Evolutionary conservation across 1,140 invertebrate species (phyloP).

Genomic region (Babylonia areolata): DNA sequence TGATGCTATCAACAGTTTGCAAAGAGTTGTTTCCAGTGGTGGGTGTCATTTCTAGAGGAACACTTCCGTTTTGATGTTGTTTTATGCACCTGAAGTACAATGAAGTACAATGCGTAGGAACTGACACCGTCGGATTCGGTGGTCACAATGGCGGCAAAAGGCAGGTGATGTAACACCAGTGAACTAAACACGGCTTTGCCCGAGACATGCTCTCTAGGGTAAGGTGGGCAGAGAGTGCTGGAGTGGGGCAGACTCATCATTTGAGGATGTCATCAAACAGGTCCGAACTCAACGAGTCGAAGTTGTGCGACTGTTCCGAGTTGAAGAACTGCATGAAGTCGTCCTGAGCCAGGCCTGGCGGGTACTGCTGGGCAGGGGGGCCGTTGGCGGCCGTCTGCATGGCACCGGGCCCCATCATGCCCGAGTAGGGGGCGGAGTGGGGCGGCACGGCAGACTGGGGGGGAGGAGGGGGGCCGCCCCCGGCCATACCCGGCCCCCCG

Average conservation of each 20-base stretch:
- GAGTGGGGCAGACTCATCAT: neutral
- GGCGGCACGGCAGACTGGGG: conserved; percentile 43
- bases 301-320: conserved; percentile 56
- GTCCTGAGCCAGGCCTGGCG: conserved; percentile 54
- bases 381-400: conserved; percentile 37
- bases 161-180: too few species aligned
- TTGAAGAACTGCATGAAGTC: conserved; percentile 70
- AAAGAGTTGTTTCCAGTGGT: too few species aligned
- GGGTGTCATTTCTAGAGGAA: too few species aligned
- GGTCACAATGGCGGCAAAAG: too few species aligned
- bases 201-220: too few species aligned
- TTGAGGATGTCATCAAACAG: conserved; percentile 64
- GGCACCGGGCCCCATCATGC: conserved; percentile 27
- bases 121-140: too few species aligned
- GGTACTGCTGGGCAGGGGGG: conserved; percentile 31
- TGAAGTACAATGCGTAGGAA: too few species aligned
- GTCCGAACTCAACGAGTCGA: conserved; percentile 62
- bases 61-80: too few species aligned
- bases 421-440: conserved; percentile 36
- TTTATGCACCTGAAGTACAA: too few species aligned
- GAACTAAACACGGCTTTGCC: too few species aligned
- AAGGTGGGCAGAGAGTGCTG: too few species aligned
- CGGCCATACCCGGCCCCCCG: conserved; percentile 27
- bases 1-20: too few species aligned
- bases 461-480: conserved; percentile 38